Conservation (phyloP, 1,140 invertebrate genomes). For the Ceratoteleas bidentatus region DNA sequence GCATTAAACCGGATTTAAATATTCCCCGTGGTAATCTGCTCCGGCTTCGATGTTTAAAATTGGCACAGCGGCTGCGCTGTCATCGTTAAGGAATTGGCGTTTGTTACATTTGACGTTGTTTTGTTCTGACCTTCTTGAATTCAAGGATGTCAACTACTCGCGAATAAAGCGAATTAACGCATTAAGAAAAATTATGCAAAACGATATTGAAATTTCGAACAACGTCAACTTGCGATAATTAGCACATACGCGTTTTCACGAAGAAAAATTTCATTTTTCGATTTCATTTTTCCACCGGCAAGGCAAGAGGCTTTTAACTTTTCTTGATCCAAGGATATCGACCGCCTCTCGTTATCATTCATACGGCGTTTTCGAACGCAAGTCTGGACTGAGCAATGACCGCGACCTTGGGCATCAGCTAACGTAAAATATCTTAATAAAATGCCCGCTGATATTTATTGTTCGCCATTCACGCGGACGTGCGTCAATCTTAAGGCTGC, state of each 20-base stretch:
- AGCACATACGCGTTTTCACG: background rate
- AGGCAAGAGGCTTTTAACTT: constrained; percentile 47
- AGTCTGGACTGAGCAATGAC: constrained; percentile 58
- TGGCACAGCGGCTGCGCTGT: constrained; percentile 12
- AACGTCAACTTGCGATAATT: constrained; percentile 5
- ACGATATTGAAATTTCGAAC: constrained; percentile 8
- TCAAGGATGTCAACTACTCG: constrained; percentile 51
- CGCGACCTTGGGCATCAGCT: constrained; percentile 48
- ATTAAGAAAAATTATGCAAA: constrained; percentile 21
- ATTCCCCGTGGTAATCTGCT: background rate
- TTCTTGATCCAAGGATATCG: too few species aligned
- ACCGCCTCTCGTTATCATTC: too few species aligned
- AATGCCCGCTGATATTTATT: constrained; percentile 25
- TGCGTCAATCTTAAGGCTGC: too few species aligned
- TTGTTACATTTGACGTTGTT: constrained; percentile 38
- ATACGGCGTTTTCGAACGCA: constrained; percentile 41
- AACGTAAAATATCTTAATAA: constrained; percentile 36
- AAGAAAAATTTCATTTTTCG: constrained; percentile 10
- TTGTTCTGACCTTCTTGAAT: constrained; percentile 34
- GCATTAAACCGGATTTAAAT: constrained; percentile 28
- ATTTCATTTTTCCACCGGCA: constrained; percentile 27
- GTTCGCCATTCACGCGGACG: too few species aligned
- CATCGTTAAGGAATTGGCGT: constrained; percentile 15
- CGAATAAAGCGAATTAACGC: constrained; percentile 21
- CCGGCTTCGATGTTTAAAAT: background rate